Base-by-base conservation (phyloP, 2,797 vertebrate species). In the Gymnoscopelus braueri region DNA sequence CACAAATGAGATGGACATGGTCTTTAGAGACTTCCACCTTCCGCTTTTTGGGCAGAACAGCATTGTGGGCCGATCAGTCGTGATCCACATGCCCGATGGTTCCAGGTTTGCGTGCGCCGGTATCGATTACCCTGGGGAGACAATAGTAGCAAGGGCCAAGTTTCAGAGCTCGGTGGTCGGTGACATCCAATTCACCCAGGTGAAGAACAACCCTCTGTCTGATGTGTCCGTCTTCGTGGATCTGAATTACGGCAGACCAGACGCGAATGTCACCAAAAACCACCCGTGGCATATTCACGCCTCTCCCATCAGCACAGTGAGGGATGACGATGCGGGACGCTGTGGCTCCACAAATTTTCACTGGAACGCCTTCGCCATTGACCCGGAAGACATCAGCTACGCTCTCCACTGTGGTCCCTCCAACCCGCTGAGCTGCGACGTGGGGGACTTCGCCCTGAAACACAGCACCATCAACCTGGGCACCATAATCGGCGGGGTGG, bases 11-110 rank as follows among this genome's bases (percentile, higher is more conserved):
- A 39, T 67, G 8, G 54, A 84, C 3, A 6, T 3, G 29, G 60
- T 54, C 1, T 90, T 93, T 54, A 65, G 0, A 0, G 95, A 96
- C 83, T 94, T 88, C 84, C 94, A 90, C 69, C 88, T 96, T 4
- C 95, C 95, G 56, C 85, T 96, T 1, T 96, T 94, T 82, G 95
- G 94, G 52, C 57, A 0, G 4, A 94, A 95, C 77, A 95, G 94
- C 79, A 94, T 96, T 2, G 87, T 95, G 1, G 94, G 94, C 15
- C 94, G 94, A 7, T 95, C 95, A 5, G 72, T 95, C 2, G 93
- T 95, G 11, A 86, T 95, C 59, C 94, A 93, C 61, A 47, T 52
- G 47, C 39, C 52, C 3, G 35, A 83, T 5, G 84, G 87, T 3
- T 2, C 71, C 0, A 86, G 92, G 53, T 90, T 85, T 78, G 87